These are phyloP conservation scores for Mus spretus DNA, from an alignment of 2,797 vertebrate genomes.

Conservation along the genomic window DNA sequence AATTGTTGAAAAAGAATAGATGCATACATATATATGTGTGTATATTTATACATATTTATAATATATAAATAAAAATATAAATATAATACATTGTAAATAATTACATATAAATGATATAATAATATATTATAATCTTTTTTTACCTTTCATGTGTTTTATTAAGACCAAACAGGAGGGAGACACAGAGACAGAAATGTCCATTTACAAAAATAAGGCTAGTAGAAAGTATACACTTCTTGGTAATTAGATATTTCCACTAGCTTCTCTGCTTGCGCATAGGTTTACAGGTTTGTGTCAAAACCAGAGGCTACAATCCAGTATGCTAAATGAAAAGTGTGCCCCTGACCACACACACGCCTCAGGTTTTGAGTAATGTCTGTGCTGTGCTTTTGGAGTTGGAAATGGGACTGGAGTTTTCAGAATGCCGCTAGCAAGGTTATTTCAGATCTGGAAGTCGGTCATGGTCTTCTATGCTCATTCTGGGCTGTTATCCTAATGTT, in stretches of 20 bases:
- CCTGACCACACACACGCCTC: constrained; percentile 4
- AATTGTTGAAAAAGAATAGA: neutral
- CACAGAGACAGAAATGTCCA: neutral
- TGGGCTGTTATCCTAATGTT: neutral
- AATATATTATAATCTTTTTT: neutral
- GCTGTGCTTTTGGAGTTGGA: neutral
- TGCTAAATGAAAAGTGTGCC: neutral
- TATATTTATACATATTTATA: neutral
- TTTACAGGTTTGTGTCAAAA: constrained; percentile 2
- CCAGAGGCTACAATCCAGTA: neutral
- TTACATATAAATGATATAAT: neutral
- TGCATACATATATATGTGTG: neutral
- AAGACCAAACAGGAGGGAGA: neutral
- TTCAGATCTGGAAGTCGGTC: constrained; percentile 40
- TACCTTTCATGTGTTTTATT: constrained; percentile 30
- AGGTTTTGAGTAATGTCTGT: constrained; percentile 42
- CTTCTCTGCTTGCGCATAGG: neutral
- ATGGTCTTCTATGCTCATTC: constrained; percentile 24
- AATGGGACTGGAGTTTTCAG: constrained; percentile 49
- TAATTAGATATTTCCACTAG: neutral
- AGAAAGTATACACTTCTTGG: neutral
- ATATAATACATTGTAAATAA: neutral
- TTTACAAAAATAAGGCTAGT: neutral
- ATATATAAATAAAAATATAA: neutral
- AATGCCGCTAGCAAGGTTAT: neutral